phyloP scores from a whole-genome alignment of 2,888 invertebrate species.

The Helleia helle region DNA sequence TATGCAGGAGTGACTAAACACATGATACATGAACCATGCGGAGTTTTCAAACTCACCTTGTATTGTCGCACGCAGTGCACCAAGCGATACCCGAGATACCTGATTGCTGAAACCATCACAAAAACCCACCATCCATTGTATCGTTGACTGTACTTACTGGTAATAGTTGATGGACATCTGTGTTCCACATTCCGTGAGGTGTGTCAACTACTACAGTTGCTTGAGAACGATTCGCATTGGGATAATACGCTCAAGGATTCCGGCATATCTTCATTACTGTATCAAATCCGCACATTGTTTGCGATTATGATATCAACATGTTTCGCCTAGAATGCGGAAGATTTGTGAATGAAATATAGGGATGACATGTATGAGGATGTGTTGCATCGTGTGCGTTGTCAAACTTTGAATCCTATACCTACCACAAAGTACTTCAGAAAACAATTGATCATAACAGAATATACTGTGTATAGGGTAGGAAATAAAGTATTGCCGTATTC shows the following conservation, averaged over 20 bases:
- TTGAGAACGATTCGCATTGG: conserved; percentile 17
- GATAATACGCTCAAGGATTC: too few species aligned
- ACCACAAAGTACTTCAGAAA: conserved; percentile 21
- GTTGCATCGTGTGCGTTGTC: conserved; percentile 20
- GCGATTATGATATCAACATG: conserved; percentile 24
- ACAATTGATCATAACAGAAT: conserved; percentile 23
- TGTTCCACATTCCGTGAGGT: conserved; percentile 18
- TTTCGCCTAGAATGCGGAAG: conserved; percentile 21
- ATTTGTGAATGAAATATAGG: conserved; percentile 22
- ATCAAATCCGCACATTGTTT: conserved; percentile 19
- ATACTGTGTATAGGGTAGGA: conserved; percentile 24
- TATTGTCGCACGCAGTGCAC: conserved; percentile 15
- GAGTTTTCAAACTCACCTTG: conserved; percentile 17
- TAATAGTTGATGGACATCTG: conserved; percentile 22
- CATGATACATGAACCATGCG: conserved; percentile 14
- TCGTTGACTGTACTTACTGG: conserved; percentile 20
- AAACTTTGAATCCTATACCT: conserved; percentile 19
- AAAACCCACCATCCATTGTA: conserved; percentile 21
- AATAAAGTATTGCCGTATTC: conserved; percentile 26
- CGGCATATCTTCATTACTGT: conserved; percentile 16
- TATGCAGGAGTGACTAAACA: conserved; percentile 14
- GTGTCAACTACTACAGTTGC: conserved; percentile 19
- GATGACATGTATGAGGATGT: conserved; percentile 25
- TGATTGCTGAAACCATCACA: conserved; percentile 19
- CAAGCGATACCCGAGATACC: conserved; percentile 18